Conservation (phyloP, 2,113 vertebrate species). For the Cyphotilapia sp. region DNA sequence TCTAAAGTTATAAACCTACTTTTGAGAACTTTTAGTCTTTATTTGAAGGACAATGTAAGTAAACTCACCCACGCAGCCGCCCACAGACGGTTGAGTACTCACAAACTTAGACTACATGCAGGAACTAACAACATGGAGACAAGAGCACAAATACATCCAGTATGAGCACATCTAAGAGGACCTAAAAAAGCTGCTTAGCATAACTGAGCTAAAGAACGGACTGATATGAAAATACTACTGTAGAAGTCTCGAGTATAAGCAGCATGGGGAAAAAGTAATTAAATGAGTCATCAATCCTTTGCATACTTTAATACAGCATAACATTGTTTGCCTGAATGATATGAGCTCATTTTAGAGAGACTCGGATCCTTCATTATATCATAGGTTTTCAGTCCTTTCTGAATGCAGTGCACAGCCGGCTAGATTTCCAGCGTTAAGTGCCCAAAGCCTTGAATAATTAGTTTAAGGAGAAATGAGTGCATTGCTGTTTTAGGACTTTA, state of each 20-base stretch:
- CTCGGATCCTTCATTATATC: neutral
- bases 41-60: neutral
- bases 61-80: conserved; percentile 3
- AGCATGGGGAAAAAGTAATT: neutral
- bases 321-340: neutral
- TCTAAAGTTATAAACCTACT: neutral
- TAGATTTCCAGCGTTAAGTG: conserved; percentile 8
- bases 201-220: neutral
- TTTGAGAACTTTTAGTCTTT: neutral
- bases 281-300: conserved; percentile 6
- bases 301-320: neutral
- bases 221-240: neutral
- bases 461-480: neutral
- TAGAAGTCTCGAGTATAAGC: neutral
- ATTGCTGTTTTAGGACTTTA: neutral
- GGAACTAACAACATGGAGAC: neutral
- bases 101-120: neutral
- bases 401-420: neutral
- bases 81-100: neutral
- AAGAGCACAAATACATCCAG: neutral
- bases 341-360: neutral
- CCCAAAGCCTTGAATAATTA: conserved; percentile 15
- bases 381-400: neutral
- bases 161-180: neutral
- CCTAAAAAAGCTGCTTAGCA: neutral